phyloP scores from a whole-genome alignment of 2,113 vertebrate species.

The Noctilio leporinus region DNA sequence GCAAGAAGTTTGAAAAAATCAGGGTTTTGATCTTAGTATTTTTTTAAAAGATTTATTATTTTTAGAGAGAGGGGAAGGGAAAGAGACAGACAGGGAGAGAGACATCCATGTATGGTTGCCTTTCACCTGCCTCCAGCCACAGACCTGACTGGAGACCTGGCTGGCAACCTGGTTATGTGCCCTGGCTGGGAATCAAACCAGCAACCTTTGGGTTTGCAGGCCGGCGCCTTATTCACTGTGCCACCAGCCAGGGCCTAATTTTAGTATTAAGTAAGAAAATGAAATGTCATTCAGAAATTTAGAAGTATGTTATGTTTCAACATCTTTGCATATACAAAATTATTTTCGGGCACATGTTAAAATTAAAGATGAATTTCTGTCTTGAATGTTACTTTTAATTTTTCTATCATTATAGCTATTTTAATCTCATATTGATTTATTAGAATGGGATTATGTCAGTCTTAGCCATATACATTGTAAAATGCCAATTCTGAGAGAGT shows the following conservation, averaged over 20 bases:
- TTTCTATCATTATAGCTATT: not conserved
- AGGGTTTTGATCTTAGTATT: not conserved
- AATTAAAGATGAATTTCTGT: not conserved
- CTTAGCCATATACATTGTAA: not conserved
- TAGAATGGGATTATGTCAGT: not conserved
- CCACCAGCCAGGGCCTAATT: no score
- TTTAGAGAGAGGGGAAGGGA: no score
- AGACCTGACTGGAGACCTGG: no score
- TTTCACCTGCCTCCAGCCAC: no score
- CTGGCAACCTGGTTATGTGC: no score
- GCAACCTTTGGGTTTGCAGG: no score
- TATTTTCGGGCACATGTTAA: not conserved
- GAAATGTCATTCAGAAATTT: not conserved
- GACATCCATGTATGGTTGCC: no score
- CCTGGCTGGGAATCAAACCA: no score
- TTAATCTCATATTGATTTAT: not conserved
- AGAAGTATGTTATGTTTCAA: not conserved
- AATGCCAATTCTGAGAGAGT: not conserved
- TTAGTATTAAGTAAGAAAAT: not conserved
- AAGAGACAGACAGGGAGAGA: no score
- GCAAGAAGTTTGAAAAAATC: constrained; percentile 64
- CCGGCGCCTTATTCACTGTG: no score
- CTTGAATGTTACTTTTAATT: constrained; percentile 7
- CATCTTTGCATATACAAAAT: not conserved
- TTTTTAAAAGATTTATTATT: no score